Evolutionary conservation across 2,797 vertebrate genomes (phyloP), one percentile per base, ranked within the genome.

Genomic region (Myripristis jacobus): DNA sequence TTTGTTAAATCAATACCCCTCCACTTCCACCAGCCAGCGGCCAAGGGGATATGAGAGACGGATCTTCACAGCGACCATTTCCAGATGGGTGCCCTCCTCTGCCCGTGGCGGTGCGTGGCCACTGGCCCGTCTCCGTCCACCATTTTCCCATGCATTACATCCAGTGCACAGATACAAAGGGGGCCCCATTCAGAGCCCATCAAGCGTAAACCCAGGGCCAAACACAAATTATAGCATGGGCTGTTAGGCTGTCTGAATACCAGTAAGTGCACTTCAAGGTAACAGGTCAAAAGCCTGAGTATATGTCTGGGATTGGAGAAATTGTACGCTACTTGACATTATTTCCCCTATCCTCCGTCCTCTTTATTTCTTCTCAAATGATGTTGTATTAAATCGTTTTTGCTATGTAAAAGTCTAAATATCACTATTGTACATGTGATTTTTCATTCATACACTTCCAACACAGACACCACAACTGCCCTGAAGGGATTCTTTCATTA

Each of bases 161-260:
- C 84, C 82, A 88, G 81, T 16, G 79, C 87, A 79, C 66, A 6
- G 64, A 82, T 79, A 92, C 84, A 91, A 91, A 87, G 50, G 57
- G 69, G 55, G 51, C 80, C 64, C 61, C 66, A 77, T 90, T 90
- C 68, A 83, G 71, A 78, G 54, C 46, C 55, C 54, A 22, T 89
- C 61, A 65, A 84, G 83, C 77, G 43, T 91, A 80, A 91, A 83
- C 3, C 38, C 66, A 54, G 66, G 79, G 77, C 51, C 74, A 83
- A 84, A 88, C 71, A 82, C 72, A 86, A 70, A 84, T 91, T 85
- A 86, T 61, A 68, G 73, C 8, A 55, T 61, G 90, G 79, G 71
- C 77, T 85, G 88, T 87, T 92, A 80, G 80, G 38, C 71, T 22
- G 54, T 69, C 78, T 92, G 85, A 91, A 92, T 79, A 82, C 51